These are phyloP conservation scores for Tanytarsus gracilentus DNA, from an alignment of 2,888 invertebrate genomes.

Conservation along the genomic window DNA sequence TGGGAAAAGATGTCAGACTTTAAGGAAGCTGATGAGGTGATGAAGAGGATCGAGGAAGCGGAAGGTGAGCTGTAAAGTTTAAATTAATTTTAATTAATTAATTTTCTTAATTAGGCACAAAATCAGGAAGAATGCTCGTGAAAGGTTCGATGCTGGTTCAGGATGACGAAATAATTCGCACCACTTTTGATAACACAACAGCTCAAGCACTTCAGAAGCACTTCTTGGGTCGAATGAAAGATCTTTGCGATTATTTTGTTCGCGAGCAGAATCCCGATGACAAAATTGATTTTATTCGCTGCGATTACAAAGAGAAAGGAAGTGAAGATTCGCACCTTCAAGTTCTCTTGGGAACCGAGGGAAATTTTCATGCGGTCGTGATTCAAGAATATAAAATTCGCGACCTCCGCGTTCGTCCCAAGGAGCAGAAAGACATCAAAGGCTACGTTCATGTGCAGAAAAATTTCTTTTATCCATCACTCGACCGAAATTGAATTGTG, in stretches of 20 bases:
- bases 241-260: background rate
- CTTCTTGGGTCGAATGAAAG: background rate
- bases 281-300: background rate
- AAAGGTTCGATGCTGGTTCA: background rate
- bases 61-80: too few relatives aligned
- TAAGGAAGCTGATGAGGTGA: background rate
- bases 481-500: constrained; percentile 1
- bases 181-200: constrained; percentile 4
- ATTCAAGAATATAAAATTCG: constrained; percentile 14
- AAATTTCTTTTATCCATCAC: constrained; percentile 16
- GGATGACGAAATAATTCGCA: background rate
- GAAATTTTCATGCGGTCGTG: background rate
- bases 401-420: background rate
- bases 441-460: constrained; percentile 1
- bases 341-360: background rate
- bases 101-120: too few relatives aligned
- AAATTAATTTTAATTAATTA: too few relatives aligned
- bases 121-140: background rate
- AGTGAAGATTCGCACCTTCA: background rate
- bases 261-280: background rate
- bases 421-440: background rate
- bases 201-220: background rate
- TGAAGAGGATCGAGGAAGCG: constrained; percentile 5
- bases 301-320: background rate
- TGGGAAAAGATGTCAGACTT: background rate